Conservation (phyloP, 2,797 vertebrate species). For the Catamblyrhynchus diadema region DNA sequence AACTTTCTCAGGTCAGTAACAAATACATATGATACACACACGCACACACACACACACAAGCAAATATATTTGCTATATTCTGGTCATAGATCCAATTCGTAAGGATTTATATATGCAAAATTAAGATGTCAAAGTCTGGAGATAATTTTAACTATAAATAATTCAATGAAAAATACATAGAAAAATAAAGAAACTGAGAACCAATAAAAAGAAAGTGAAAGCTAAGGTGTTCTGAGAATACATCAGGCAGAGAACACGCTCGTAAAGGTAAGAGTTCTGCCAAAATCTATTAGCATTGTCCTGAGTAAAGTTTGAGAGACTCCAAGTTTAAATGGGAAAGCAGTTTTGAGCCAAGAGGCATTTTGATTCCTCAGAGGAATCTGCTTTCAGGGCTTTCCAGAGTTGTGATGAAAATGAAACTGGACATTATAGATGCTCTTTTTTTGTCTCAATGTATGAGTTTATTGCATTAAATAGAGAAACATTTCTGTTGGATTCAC, state of each 20-base stretch:
- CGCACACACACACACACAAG: fast-evolving
- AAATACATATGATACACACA: neutral
- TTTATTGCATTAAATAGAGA: neutral
- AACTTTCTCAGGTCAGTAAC: neutral
- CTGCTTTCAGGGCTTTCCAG: neutral
- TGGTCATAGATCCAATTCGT: fast-evolving
- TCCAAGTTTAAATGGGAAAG: neutral
- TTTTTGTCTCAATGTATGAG: neutral
- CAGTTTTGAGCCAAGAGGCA: neutral
- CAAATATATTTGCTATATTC: neutral
- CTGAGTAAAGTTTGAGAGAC: neutral
- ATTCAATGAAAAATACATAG: neutral
- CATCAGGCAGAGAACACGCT: neutral
- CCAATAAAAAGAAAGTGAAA: neutral
- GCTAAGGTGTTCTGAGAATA: neutral
- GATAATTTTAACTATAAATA: neutral
- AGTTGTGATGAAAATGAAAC: neutral
- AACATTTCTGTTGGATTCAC: neutral
- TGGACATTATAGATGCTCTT: neutral
- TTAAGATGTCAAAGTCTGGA: neutral
- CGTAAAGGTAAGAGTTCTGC: neutral
- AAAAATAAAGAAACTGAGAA: neutral
- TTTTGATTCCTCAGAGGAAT: neutral
- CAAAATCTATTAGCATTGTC: neutral
- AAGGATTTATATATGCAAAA: neutral